These are phyloP conservation scores for Halocaridina rubra DNA, from an alignment of 2,888 invertebrate genomes.

Conservation along the genomic window DNA sequence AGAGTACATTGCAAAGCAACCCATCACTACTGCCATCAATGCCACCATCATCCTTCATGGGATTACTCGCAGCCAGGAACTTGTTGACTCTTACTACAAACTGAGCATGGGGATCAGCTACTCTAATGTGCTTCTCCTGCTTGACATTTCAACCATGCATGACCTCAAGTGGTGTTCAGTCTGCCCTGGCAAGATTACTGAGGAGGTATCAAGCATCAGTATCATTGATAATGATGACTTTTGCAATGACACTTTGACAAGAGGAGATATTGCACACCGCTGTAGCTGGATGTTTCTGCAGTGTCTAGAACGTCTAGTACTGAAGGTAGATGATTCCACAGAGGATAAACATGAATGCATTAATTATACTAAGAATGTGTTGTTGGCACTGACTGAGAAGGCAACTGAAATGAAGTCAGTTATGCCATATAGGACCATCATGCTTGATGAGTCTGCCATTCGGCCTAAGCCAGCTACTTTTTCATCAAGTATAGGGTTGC, in stretches of 20 bases:
- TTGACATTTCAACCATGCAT: too few species aligned
- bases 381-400: background rate
- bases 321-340: background rate
- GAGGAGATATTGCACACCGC: conserved; percentile 2
- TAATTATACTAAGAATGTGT: background rate
- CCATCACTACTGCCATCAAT: background rate
- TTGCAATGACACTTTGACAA: background rate
- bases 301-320: background rate
- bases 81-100: background rate
- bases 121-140: too few species aligned
- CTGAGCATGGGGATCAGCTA: background rate
- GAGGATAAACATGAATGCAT: background rate
- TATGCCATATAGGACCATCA: conserved; percentile 12
- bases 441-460: background rate
- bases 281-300: background rate
- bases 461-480: background rate
- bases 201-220: too few species aligned
- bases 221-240: too few species aligned
- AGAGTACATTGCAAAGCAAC: background rate
- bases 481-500: background rate
- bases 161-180: too few species aligned
- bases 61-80: background rate
- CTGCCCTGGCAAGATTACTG: too few species aligned
- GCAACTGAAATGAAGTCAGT: conserved; percentile 1
- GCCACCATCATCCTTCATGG: background rate